Conservation (phyloP, 2,888 invertebrate genomes). For the Bellardia bayeri region DNA sequence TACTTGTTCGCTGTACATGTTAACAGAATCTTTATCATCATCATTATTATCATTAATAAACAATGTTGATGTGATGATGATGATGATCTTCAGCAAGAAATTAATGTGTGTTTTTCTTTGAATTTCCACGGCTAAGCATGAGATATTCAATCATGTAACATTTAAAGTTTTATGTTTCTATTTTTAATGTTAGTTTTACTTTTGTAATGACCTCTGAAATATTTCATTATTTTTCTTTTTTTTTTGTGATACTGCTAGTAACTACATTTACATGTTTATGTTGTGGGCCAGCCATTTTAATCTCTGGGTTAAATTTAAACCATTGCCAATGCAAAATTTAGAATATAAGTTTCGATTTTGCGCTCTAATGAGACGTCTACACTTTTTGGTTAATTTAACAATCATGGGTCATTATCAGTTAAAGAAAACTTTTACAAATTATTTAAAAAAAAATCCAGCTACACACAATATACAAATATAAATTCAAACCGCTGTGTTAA, state of each 20-base stretch:
- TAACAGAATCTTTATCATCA: conserved; percentile 43
- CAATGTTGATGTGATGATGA: conserved; percentile 5
- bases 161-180: conserved; percentile 45
- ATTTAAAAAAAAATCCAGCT: no score
- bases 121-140: conserved; percentile 25
- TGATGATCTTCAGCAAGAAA: conserved; percentile 54
- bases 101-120: conserved; percentile 24
- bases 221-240: conserved; percentile 41
- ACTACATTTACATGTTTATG: neutral
- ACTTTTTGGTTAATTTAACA: no score
- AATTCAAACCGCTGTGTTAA: no score
- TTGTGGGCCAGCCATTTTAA: conserved; percentile 8
- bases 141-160: conserved; percentile 61
- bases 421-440: no score
- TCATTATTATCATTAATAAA: conserved; percentile 21
- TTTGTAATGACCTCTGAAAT: conserved; percentile 68
- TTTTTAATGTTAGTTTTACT: neutral
- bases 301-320: conserved; percentile 6
- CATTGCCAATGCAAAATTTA: conserved; percentile 6
- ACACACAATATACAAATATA: no score
- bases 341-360: no score
- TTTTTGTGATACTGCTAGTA: neutral
- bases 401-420: no score
- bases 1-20: neutral
- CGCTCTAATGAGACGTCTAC: no score